Evolutionary conservation across 2,113 vertebrate species (phyloP), one percentile per base, ranked within the genome.

Genomic region (Heliornis fulica): DNA sequence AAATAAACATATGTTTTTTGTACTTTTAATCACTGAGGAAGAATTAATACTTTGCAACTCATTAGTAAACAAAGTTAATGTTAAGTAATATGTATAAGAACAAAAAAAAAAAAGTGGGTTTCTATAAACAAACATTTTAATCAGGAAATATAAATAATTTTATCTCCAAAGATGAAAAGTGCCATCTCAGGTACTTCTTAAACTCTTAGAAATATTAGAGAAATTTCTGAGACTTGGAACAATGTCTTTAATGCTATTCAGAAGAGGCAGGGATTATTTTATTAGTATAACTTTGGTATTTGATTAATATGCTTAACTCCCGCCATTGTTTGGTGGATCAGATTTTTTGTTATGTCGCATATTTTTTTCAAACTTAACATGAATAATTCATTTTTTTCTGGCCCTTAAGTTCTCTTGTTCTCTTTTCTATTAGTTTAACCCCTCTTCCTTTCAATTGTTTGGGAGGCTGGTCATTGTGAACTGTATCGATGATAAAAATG

Each of bases 401-500:
- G 40, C 17, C 12, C 9, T n/a, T n/a, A n/a, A n/a, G n/a, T n/a
- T n/a, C n/a, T n/a, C n/a, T n/a, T n/a, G n/a, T n/a, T n/a, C n/a
- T n/a, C n/a, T n/a, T n/a, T 48, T 38, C 25, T 38, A 5, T 45
- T 64, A 56, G 2, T 51, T 80, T 48, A 77, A 74, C 1, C 1
- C 4, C 4, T 89, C 23, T 23, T 32, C 7, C 15, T 79, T 86
- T 86, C 32, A 15, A 14, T 51, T 71, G 3, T 40, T 54, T 48
- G 8, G 61, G 45, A 66, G 13, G 12, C 9, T 69, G 54, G 13
- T 70, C 31, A 15, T 32, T 56, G 31, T 69, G 41, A 89, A 57
- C 7, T 32, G 0, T 16, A 25, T 54, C 38, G 16, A 5, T 13
- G 14, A n/a, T 10, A 57, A 2, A 70, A 57, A 40, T 2, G 1